Evolutionary conservation across 2,113 vertebrate species (phyloP), one percentile per base, ranked within the genome.

Genomic region (Loxodonta africana): DNA sequence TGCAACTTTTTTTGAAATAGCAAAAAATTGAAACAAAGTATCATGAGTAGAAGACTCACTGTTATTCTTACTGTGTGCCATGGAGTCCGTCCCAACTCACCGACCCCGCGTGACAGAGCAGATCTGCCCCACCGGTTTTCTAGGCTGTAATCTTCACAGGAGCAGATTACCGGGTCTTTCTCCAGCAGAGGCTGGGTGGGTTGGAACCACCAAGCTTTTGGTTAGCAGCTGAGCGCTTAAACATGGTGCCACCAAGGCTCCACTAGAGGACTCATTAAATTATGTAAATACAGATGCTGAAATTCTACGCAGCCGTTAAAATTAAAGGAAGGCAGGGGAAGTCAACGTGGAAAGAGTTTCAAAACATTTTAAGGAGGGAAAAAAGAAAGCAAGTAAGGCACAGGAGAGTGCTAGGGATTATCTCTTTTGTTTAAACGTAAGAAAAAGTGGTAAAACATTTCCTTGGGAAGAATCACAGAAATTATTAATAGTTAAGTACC

Each of bases 241-340:
- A 8, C 8, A 67, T 11, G 4, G 65, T 67, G 26, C 65, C 65
- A 28, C 1, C 65, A 67, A 26, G 28, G 28, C 8, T 67, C 28
- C 65, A 30, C 23, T 67, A 30, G 8, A 30, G 57, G 17, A 67
- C 65, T 67, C 65, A 7, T 28, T 67, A 67, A 63, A 63, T 5
- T 63, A 63, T 8, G 14, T 26, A 23, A 63, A 26, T 63, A 10
- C 37, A 20, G 33, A 15, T 26, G 0, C 21, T 14, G 23, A 57
- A 84, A 12, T 1, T 6, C 83, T 44, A 3, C 41, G 21, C n/a
- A 37, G 60, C 17, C 37, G 18, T 37, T 9, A 28, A 41, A 15
- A 21, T 2, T 17, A 1, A 4, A 18, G 57, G 0, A 0, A 30
- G n/a, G 12, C 14, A 1, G 26, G 3, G 20, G 63, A 46, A 21